Evolutionary conservation across 2,888 invertebrate genomes (phyloP), one percentile per base, ranked within the genome.

Genomic region (Exephanes ischioxanthus): DNA sequence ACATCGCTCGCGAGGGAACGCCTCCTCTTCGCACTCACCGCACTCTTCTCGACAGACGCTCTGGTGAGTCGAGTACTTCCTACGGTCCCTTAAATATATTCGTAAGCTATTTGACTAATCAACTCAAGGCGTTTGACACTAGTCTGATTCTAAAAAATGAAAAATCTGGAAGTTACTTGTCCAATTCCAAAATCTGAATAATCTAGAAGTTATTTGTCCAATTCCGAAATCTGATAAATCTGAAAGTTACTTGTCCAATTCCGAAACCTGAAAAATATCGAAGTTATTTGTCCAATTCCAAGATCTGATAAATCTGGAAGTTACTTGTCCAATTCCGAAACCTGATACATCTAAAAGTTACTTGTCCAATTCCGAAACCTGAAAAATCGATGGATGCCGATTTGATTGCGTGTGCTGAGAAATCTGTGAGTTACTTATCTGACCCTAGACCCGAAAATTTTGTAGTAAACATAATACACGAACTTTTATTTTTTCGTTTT

Each of bases 31-130:
- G 45, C 87, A 88, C 72, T 88, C 88, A 11, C 78, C 87, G 19
- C 86, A 86, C 61, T 85, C 89, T 5, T 88, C 89, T 80, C 88
- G 84, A 71, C 88, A 89, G 80, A 89, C 88, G 70, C 87, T 88
- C 71, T 87, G 90, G 91, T 91, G 88, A 90, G 90, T 89, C 53
- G 37, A 9, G 19, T 3, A n/a, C 14, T 72, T 51, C 19, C 33
- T 33, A 72, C 72, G 61, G 3, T 58, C 6, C 26, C 19, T 84
- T 37, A 9, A 4, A 22, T 5, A 30, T 7, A 77, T 22, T 11
- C 55, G 26, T 45, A 19, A 7, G 11, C 9, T 19, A 22, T 22
- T 53, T n/a, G 53, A 53, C n/a, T 4, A 53, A 6, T 55, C 19
- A n/a, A 22, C 19, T 55, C 9, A 2, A 0, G 2, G 19, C 7